Conservation (phyloP, 1,140 invertebrate species). For the Homarus americanus region DNA sequence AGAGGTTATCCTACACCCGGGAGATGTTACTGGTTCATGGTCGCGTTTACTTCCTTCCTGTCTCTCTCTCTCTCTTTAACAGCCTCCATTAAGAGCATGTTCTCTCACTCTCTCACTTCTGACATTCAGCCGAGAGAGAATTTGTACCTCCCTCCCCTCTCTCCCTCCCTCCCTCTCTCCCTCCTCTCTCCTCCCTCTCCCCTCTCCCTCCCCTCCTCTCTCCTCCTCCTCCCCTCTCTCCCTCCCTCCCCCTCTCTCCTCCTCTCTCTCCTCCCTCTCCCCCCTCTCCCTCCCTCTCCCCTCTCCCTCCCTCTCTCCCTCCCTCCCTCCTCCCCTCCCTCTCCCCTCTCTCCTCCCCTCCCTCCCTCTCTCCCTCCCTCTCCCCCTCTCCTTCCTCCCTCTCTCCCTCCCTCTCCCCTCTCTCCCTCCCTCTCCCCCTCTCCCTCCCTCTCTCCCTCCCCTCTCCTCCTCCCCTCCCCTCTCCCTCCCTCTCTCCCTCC, state of each 20-base stretch:
- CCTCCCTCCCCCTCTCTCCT: not conserved
- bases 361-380: not conserved
- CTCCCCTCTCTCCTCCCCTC: not conserved
- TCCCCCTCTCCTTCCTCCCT: not conserved
- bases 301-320: conserved; percentile 4
- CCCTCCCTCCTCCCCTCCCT: not conserved
- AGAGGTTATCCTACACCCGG: not conserved
- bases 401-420: not conserved
- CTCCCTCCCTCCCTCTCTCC: not conserved
- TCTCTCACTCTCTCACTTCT: too few relatives aligned
- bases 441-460: not conserved
- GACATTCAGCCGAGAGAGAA: not conserved
- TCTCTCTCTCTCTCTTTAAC: too few relatives aligned
- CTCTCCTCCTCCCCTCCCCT: not conserved
- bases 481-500: not conserved
- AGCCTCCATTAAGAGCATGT: too few relatives aligned
- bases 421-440: not conserved
- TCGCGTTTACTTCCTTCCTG: not conserved
- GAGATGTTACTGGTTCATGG: conserved; percentile 35
- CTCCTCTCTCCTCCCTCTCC: not conserved
- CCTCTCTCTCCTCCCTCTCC: not conserved
- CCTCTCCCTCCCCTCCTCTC: not conserved
- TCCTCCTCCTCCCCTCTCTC: not conserved
- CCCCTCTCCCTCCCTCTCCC: not conserved
- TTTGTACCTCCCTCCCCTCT: too few relatives aligned